These are phyloP conservation scores for Actinemys pallida DNA, from an alignment of 2,113 vertebrate species.

Conservation along the genomic window DNA sequence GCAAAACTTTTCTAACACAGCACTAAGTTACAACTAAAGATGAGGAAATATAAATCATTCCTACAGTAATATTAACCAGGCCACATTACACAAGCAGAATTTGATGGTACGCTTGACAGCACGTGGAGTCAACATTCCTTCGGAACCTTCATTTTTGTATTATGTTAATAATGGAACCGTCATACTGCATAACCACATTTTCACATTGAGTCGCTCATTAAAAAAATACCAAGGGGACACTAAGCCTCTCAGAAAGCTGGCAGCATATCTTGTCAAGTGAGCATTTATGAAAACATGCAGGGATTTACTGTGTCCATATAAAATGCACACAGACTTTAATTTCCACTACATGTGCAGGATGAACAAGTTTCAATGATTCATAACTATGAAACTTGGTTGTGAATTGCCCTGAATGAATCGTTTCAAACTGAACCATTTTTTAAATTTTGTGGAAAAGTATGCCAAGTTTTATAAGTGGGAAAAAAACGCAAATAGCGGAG, in stretches of 20 bases:
- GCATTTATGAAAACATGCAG: rapidly evolving
- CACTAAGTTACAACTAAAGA: not conserved
- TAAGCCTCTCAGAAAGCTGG: not conserved
- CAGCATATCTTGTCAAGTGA: rapidly evolving
- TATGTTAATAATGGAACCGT: not conserved
- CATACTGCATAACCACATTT: not conserved
- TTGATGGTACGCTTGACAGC: not conserved
- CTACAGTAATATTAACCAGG: not conserved
- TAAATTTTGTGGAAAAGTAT: not conserved
- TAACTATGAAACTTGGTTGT: not conserved
- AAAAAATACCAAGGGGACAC: not conserved
- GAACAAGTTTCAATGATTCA: rapidly evolving
- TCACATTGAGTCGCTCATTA: not conserved
- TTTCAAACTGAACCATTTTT: not conserved
- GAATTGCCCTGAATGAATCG: not conserved
- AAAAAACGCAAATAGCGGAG: not conserved
- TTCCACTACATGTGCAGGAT: not conserved
- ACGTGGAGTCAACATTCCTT: rapidly evolving
- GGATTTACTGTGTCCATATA: rapidly evolving
- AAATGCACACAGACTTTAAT: not conserved
- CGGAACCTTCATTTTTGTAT: not conserved
- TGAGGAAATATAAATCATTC: not conserved
- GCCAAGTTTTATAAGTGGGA: not conserved
- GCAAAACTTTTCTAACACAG: not conserved
- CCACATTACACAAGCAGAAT: not conserved